Evolutionary conservation across 53 echinoderm and acorn worm genomes (phyloP), one percentile per base, ranked within the genome.

Genomic region (Pentamera pediparva): DNA sequence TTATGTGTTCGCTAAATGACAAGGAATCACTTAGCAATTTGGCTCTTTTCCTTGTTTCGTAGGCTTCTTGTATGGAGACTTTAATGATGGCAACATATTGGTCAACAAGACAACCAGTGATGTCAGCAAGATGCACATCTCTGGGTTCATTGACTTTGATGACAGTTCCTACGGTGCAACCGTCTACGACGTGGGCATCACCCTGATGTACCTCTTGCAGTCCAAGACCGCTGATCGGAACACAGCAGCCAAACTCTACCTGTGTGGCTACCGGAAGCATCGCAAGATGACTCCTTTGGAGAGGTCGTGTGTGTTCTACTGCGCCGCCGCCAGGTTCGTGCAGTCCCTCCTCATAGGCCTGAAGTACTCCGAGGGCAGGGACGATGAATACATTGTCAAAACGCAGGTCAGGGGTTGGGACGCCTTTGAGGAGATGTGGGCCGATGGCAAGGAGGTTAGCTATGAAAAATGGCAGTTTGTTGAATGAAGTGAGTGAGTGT

Each of bases 11-110:
- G n/a, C n/a, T n/a, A n/a, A n/a, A n/a, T n/a, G n/a, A n/a, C n/a
- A n/a, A n/a, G n/a, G n/a, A n/a, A n/a, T n/a, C n/a, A n/a, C n/a
- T n/a, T n/a, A n/a, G n/a, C 47, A 39, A n/a, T n/a, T n/a, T n/a
- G n/a, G n/a, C n/a, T n/a, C n/a, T n/a, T n/a, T n/a, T 53, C n/a
- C n/a, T n/a, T n/a, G n/a, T 31, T 39, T 26, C 36, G 1, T 71
- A 93, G 93, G 93, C 81, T 43, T 93, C 31, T 81, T 93, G 32
- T 89, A 93, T 78, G 70, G 78, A 41, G 93, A 93, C 56, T 93
- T 73, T 59, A 93, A 82, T 51, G 84, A 93, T 20, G 75, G 62
- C 56, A 93, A 93, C 60, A 56, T 89, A 12, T 49, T 87, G 21
- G 84, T 90, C 51, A 34, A 69, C 53, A 2, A 19, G 19, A 21